Base-by-base conservation (phyloP, 2,888 invertebrate species). In the Gymnosoma rotundatum region DNA sequence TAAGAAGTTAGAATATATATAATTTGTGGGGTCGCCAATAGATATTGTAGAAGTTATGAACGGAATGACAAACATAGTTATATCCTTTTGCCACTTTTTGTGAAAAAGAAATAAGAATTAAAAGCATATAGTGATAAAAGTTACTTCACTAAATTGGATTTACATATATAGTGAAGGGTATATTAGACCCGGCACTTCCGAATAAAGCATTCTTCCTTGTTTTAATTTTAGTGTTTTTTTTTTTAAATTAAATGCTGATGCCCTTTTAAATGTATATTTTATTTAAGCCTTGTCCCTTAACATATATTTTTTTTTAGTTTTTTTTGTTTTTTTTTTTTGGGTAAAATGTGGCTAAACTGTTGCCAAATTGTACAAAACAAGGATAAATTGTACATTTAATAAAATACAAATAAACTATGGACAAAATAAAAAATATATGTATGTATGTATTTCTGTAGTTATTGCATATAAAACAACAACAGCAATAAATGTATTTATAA, bases 331-430 rank as follows among this genome's bases (percentile, higher is more conserved):
- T 25, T 63, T 67, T 48, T 14, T 63, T 16, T n/a, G 20, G 73
- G 58, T 67, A 61, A 73, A 84, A 74, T 81, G 84, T 74, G 81
- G 78, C 78, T 84, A 70, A 84, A 84, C 81, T 84, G 84, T 84
- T 81, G 84, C 84, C 81, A 84, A 84, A 84, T 81, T 84, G 78
- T 84, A 81, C 73, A 81, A 74, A 81, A 81, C 78, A 84, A 84
- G 69, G 74, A 84, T 84, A 84, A 81, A 84, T 84, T 84, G 69
- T 84, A 70, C 84, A 84, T 84, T 83, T 84, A 74, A 69, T 84
- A 70, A 74, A 78, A 78, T 74, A 81, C 80, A 78, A 84, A 78
- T 78, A 83, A 75, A 80, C 83, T 83, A 83, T 69, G 76, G 61
- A 63, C 74, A 74, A 48, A 50, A 63, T 12, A 56, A 9, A 10